phyloP scores from a whole-genome alignment of 1,140 invertebrate genomes.

The Ylistrum balloti region DNA sequence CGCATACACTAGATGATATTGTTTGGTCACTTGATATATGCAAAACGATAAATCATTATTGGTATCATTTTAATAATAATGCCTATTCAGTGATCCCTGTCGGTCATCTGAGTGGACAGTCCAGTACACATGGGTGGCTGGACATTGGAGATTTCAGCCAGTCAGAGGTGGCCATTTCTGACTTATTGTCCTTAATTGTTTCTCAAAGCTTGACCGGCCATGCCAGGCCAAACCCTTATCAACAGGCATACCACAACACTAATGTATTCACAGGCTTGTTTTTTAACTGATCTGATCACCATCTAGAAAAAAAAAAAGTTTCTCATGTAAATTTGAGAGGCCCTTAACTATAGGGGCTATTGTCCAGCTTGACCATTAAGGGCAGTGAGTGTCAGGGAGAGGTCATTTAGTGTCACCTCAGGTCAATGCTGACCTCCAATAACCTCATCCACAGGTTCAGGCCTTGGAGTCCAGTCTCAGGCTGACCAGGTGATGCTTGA shows the following conservation, averaged over 20 bases:
- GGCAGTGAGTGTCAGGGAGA: constrained; percentile 55
- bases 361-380: constrained; percentile 58
- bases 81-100: background rate
- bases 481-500: background rate
- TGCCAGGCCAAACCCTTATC: background rate
- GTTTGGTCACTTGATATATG: constrained; percentile 19
- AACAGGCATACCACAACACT: background rate
- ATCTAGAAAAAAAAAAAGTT: constrained; percentile 60
- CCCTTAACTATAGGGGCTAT: constrained; percentile 48
- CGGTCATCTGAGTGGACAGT: constrained; percentile 31
- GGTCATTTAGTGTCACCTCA: constrained; percentile 61
- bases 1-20: background rate
- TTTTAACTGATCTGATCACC: background rate
- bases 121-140: constrained; percentile 9
- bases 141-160: constrained; percentile 30
- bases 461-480: background rate
- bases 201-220: constrained; percentile 6
- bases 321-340: constrained; percentile 56
- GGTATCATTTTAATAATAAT: constrained; percentile 11
- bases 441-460: constrained; percentile 54
- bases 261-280: constrained; percentile 16
- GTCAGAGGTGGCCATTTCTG: constrained; percentile 32
- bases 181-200: constrained; percentile 9
- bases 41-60: constrained; percentile 24
- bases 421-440: constrained; percentile 58